These are phyloP conservation scores for Henricia sp. DNA, from an alignment of 53 echinoderm and acorn worm genomes.

Conservation along the genomic window DNA sequence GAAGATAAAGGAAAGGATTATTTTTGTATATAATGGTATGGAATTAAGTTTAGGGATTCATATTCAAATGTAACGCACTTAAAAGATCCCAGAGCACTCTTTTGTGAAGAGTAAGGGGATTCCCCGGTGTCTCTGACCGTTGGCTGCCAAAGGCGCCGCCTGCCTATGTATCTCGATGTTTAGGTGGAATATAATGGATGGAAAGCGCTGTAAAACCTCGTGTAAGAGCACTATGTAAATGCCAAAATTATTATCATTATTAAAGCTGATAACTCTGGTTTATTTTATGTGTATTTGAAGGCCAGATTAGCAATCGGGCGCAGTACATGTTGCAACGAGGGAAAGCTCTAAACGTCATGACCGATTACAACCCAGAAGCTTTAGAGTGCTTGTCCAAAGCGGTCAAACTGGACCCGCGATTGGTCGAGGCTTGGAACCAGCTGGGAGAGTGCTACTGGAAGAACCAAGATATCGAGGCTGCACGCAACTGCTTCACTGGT, in stretches of 20 bases:
- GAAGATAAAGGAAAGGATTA: too few species aligned
- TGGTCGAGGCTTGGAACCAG: conserved; percentile 98
- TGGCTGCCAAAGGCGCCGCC: too few species aligned
- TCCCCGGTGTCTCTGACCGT: too few species aligned
- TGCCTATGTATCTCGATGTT: too few species aligned
- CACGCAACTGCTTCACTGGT: conserved; percentile 96
- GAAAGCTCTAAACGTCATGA: conserved; percentile 88
- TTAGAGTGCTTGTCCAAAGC: conserved; percentile 91
- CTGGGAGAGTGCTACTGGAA: conserved; percentile 99
- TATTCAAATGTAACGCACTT: too few species aligned
- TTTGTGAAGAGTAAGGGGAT: too few species aligned
- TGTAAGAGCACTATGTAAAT: too few species aligned
- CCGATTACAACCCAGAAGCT: conserved; percentile 83
- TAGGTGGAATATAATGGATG: too few species aligned
- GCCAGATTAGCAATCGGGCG: conserved; percentile 70
- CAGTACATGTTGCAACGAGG: conserved; percentile 83
- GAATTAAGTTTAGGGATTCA: background rate
- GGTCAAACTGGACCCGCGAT: conserved; percentile 94
- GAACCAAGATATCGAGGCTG: conserved; percentile 89
- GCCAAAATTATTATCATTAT: too few species aligned
- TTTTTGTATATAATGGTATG: too few species aligned
- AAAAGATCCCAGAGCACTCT: too few species aligned
- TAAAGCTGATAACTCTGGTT: background rate
- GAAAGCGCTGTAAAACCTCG: too few species aligned
- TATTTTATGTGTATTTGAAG: conserved; percentile 42